Conservation (phyloP, 1,140 invertebrate genomes). For the Piezodorus guildinii region DNA sequence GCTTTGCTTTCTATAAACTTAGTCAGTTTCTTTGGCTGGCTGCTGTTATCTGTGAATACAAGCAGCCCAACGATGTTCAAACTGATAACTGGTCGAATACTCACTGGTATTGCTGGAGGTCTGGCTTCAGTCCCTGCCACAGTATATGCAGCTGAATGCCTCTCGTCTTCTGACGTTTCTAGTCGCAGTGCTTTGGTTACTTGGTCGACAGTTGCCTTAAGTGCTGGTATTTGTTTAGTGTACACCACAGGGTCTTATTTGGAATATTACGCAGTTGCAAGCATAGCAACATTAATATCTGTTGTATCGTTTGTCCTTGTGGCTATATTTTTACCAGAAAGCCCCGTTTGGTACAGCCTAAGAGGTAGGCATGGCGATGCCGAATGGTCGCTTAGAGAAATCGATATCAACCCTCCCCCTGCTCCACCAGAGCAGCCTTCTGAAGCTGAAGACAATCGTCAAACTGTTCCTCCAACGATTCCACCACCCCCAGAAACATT, state of each 20-base stretch:
- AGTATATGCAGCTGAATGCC: constrained; percentile 36
- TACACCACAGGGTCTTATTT: constrained; percentile 34
- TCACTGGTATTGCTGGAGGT: constrained; percentile 35
- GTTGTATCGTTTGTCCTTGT: constrained; percentile 31
- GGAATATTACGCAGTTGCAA: constrained; percentile 37
- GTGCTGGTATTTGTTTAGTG: constrained; percentile 27
- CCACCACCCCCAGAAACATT: constrained; percentile 16
- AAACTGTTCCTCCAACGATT: neutral
- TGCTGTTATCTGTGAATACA: constrained; percentile 34
- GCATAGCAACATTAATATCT: constrained; percentile 35
- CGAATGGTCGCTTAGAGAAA: constrained; percentile 24
- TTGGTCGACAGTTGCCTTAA: constrained; percentile 31
- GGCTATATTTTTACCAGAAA: constrained; percentile 38
- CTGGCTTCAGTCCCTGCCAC: constrained; percentile 25
- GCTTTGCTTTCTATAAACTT: constrained; percentile 39
- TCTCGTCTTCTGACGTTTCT: constrained; percentile 36
- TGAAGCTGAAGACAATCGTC: neutral
- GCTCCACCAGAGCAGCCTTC: constrained; percentile 6
- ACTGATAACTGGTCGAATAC: constrained; percentile 39
- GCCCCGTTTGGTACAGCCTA: constrained; percentile 40
- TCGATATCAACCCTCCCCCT: constrained; percentile 20
- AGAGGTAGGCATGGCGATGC: constrained; percentile 28
- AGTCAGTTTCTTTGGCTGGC: constrained; percentile 43
- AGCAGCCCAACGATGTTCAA: constrained; percentile 21
- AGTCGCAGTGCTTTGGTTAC: constrained; percentile 27